A percentile compares a stretch with the other conserved stretches of the same genome.
Evolutionary conservation across 2,888 invertebrate genomes (phyloP).

Genomic region (Plebejus argus): DNA sequence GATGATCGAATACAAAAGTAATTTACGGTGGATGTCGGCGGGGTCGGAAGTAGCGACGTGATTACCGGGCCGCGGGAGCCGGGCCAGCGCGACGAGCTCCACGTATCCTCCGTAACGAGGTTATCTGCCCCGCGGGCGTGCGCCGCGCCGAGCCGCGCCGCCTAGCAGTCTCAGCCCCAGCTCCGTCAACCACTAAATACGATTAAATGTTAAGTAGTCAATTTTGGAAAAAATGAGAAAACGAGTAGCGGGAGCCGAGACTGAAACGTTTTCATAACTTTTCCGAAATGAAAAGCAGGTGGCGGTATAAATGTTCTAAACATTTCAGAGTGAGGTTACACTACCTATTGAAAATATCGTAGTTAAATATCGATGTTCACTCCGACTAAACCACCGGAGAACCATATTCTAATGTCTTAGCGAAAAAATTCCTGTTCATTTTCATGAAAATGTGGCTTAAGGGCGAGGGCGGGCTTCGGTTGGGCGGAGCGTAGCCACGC

Average conservation of each 20-base stretch:
- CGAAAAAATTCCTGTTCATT: conserved; percentile 61
- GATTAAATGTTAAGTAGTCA: conserved; percentile 58
- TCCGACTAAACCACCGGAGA: conserved; percentile 3
- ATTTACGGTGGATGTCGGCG: conserved; percentile 71
- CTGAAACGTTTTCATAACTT: not conserved
- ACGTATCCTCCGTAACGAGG: conserved; percentile 76
- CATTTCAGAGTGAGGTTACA: not conserved
- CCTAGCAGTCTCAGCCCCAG: conserved; percentile 61
- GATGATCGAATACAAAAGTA: conserved; percentile 71
- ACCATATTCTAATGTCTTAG: conserved; percentile 49
- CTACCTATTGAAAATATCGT: not conserved
- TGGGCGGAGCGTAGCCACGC: conserved; percentile 77
- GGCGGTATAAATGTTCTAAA: not conserved
- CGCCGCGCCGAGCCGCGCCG: conserved; percentile 53
- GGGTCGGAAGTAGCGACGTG: conserved; percentile 71
- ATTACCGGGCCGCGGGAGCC: conserved; percentile 66
- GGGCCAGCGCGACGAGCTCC: conserved; percentile 56
- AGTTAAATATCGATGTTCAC: conserved; percentile 11
- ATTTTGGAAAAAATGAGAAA: conserved; percentile 37
- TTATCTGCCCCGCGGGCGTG: conserved; percentile 78
- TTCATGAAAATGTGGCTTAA: conserved; percentile 70
- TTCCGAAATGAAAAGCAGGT: not conserved
- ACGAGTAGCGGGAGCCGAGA: not conserved
- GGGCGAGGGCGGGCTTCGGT: conserved; percentile 73
- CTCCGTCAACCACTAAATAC: conserved; percentile 64